Evolutionary conservation across 2,888 invertebrate species (phyloP).

Genomic region (Drosophila algonquin): DNA sequence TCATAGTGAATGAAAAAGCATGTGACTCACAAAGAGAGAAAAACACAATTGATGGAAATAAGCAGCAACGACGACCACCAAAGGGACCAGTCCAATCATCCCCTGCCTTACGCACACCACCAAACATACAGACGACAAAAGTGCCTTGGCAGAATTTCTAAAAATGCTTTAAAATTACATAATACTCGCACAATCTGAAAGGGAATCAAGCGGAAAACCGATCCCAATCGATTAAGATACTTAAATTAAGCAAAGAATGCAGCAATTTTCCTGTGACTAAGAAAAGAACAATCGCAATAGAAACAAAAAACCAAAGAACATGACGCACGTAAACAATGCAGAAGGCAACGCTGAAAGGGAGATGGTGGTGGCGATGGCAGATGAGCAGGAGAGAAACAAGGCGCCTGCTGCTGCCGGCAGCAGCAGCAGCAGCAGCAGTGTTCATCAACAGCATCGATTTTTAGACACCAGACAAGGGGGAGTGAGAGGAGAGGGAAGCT

Average conservation of each 20-base stretch:
- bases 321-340: conserved; percentile 74
- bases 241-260: conserved; percentile 32
- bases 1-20: conserved; percentile 43
- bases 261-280: conserved; percentile 42
- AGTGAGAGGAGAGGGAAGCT: conserved; percentile 26
- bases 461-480: conserved; percentile 36
- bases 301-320: conserved; percentile 40
- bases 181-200: conserved; percentile 33
- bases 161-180: conserved; percentile 52
- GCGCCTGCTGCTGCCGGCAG: conserved; percentile 45
- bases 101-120: conserved; percentile 22
- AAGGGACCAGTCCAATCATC: conserved; percentile 16
- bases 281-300: conserved; percentile 25
- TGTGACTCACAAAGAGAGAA: conserved; percentile 41
- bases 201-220: conserved; percentile 15
- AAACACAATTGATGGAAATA: conserved; percentile 10
- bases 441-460: conserved; percentile 60
- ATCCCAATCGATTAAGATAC: conserved; percentile 31
- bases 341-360: conserved; percentile 24
- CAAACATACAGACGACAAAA: conserved; percentile 24
- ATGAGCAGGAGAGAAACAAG: conserved; percentile 25
- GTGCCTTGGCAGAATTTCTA: conserved; percentile 61
- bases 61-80: background rate
- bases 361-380: conserved; percentile 23
- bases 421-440: conserved; percentile 34